Evolutionary conservation across 92 coral and sea anemone genomes (phyloP).

Genomic region (Zoanthus sansibaricus): DNA sequence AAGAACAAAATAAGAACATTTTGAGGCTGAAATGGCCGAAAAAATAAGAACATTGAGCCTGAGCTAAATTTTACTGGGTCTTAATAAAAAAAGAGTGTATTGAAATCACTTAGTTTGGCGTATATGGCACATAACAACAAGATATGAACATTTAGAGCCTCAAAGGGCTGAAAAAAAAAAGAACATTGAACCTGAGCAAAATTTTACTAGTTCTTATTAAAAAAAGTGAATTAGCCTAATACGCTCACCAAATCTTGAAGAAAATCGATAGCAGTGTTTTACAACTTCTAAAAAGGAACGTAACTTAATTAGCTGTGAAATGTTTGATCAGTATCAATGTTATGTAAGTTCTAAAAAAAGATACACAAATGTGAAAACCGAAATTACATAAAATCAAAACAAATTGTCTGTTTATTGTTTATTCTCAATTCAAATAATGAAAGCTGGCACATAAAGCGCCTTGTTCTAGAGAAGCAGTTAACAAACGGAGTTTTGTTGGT

Average conservation of each 20-base stretch:
- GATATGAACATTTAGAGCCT: neutral
- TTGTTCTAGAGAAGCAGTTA: constrained; percentile 51
- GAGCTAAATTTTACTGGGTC: no score
- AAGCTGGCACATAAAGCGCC: constrained; percentile 12
- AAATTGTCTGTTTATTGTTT: neutral
- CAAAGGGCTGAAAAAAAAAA: no score
- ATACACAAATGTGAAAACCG: neutral
- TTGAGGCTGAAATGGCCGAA: no score
- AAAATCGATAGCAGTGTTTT: constrained; percentile 1
- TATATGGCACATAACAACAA: no score
- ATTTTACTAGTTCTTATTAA: no score
- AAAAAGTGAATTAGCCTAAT: no score
- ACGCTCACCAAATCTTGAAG: constrained; percentile 12
- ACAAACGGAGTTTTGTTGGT: constrained; percentile 48
- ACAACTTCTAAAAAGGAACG: neutral
- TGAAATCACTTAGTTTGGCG: no score
- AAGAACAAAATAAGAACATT: no score
- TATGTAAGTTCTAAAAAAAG: no score
- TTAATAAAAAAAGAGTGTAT: no score
- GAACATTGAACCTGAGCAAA: no score
- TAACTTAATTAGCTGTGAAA: neutral
- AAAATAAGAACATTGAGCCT: no score
- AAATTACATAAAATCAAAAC: constrained; percentile 5
- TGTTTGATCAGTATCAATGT: neutral
- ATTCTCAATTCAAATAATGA: constrained; percentile 20